Conservation (phyloP, 2,888 invertebrate species). For the Synanthedon tipuliformis region DNA sequence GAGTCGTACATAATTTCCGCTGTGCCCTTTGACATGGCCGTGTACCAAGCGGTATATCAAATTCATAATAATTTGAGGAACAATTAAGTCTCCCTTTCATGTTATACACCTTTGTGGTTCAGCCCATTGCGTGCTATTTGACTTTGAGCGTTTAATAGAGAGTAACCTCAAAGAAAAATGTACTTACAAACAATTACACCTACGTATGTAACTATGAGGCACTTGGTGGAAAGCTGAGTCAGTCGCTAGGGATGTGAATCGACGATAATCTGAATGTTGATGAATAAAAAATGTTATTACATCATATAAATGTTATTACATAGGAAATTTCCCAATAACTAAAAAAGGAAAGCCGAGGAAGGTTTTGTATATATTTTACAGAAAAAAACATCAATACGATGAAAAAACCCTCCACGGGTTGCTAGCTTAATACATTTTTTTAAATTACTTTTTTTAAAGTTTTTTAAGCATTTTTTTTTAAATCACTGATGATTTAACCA, state of each 20-base stretch:
- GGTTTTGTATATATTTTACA: too few relatives aligned
- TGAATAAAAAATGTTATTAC: background rate
- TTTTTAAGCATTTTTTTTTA: too few relatives aligned
- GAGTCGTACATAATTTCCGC: constrained; percentile 13
- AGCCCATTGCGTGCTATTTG: constrained; percentile 60
- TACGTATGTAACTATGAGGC: constrained; percentile 64
- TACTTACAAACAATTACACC: constrained; percentile 67
- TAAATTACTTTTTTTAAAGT: too few relatives aligned
- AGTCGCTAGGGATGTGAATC: constrained; percentile 13
- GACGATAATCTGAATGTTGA: background rate
- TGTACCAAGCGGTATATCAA: constrained; percentile 42
- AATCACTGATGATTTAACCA: too few relatives aligned
- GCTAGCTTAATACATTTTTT: too few relatives aligned
- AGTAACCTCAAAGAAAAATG: constrained; percentile 71
- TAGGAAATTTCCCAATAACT: too few relatives aligned
- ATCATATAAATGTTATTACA: too few relatives aligned
- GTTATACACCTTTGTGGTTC: constrained; percentile 54
- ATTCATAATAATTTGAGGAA: constrained; percentile 65
- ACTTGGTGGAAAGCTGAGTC: constrained; percentile 58
- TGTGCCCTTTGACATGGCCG: constrained; percentile 41
- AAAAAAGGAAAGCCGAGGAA: too few relatives aligned
- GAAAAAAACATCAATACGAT: too few relatives aligned
- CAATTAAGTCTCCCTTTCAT: constrained; percentile 58
- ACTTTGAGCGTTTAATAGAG: constrained; percentile 64
- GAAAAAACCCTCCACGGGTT: too few relatives aligned